Conservation (phyloP, 2,888 invertebrate genomes). For the Ectropis crepuscularia region DNA sequence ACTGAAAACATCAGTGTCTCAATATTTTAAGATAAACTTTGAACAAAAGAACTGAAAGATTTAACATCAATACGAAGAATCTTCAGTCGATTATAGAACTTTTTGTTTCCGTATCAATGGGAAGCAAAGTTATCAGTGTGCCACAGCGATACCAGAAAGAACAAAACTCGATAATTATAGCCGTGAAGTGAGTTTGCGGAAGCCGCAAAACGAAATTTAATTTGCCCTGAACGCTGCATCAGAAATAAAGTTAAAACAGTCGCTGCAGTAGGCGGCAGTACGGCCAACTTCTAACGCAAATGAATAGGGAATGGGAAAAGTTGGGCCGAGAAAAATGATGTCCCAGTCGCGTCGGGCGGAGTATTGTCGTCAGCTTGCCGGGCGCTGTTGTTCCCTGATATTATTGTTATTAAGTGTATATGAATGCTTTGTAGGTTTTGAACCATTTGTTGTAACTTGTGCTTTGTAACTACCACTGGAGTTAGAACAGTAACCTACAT, state of each 20-base stretch:
- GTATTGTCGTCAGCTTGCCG: slow-evolving; percentile 66
- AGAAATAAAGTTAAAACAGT: slow-evolving; percentile 85
- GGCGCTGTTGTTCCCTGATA: slow-evolving; percentile 67
- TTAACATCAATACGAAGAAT: not conserved
- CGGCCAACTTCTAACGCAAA: slow-evolving; percentile 84
- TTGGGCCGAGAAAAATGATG: slow-evolving; percentile 83
- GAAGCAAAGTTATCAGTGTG: slow-evolving; percentile 63
- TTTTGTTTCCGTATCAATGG: slow-evolving; percentile 44
- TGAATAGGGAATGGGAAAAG: slow-evolving; percentile 85
- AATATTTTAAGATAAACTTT: too few relatives aligned
- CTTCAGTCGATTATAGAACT: not conserved
- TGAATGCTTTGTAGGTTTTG: slow-evolving; percentile 47
- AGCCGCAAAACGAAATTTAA: slow-evolving; percentile 85
- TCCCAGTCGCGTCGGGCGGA: slow-evolving; percentile 68
- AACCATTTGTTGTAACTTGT: slow-evolving; percentile 20
- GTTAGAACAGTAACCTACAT: not conserved
- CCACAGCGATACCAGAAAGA: slow-evolving; percentile 55
- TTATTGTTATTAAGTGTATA: slow-evolving; percentile 74
- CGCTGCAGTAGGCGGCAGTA: slow-evolving; percentile 78
- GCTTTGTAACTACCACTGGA: slow-evolving; percentile 10
- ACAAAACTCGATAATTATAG: slow-evolving; percentile 76
- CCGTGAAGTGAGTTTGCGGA: slow-evolving; percentile 80
- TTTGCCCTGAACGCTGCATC: slow-evolving; percentile 85
- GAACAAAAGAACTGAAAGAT: not conserved
- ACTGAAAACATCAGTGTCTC: too few relatives aligned